These are phyloP conservation scores for Erpetoichthys calabaricus DNA, from an alignment of 2,797 vertebrate genomes.

Conservation along the genomic window DNA sequence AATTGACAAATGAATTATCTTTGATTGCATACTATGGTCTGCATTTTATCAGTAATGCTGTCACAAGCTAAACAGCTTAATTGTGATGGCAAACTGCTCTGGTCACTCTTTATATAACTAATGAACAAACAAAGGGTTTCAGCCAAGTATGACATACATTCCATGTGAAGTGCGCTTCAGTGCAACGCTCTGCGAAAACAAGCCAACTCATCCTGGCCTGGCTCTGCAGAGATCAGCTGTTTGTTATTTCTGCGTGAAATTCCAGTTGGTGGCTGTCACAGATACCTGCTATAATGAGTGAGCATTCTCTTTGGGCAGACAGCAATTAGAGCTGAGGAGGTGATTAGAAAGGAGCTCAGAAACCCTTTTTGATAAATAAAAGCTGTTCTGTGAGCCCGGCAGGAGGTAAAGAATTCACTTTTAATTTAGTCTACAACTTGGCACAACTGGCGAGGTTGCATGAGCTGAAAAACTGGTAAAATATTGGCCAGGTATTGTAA, in stretches of 20 bases:
- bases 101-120: background rate
- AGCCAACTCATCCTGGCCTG: slow-evolving; percentile 10
- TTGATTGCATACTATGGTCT: too few species aligned
- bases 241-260: background rate
- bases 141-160: background rate
- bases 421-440: too few species aligned
- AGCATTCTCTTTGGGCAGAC: slow-evolving; percentile 14
- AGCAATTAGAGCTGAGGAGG: background rate
- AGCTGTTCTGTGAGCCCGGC: background rate
- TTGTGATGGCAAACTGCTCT: background rate
- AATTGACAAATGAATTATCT: too few species aligned
- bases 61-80: background rate
- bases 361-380: background rate
- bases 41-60: too few species aligned
- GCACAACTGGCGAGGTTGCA: too few species aligned
- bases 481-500: too few species aligned
- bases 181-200: background rate
- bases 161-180: background rate
- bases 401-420: background rate
- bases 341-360: background rate
- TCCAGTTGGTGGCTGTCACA: slow-evolving; percentile 5
- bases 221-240: slow-evolving; percentile 2
- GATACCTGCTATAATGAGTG: slow-evolving; percentile 6
- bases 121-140: background rate
- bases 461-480: too few species aligned